Evolutionary conservation across 1,140 invertebrate species (phyloP).

Genomic region (Gonioctena quinquepunctata): DNA sequence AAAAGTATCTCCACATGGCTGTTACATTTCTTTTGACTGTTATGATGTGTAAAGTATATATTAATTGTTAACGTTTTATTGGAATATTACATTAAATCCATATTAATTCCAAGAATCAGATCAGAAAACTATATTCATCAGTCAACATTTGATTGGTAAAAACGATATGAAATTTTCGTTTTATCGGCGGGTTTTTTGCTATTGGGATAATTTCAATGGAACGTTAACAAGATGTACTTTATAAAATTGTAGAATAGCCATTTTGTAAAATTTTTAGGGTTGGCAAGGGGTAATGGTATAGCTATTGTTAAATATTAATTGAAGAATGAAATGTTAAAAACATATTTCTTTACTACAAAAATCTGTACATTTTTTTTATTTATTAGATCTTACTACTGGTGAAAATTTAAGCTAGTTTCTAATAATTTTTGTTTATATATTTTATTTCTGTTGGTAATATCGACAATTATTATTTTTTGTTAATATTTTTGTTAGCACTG

Average conservation of each 20-base stretch:
- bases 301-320: conserved; percentile 49
- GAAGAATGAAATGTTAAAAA: conserved; percentile 45
- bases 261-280: conserved; percentile 45
- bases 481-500: conserved; percentile 45
- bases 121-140: too few species aligned
- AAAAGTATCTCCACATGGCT: neutral
- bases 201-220: conserved; percentile 36
- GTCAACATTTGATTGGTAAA: too few species aligned
- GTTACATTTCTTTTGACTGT: neutral
- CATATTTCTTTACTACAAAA: conserved; percentile 39
- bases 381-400: conserved; percentile 52
- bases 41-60: neutral
- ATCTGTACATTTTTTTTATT: conserved; percentile 51
- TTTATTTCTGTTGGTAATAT: conserved; percentile 52
- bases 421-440: conserved; percentile 53
- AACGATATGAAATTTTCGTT: too few species aligned
- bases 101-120: too few species aligned
- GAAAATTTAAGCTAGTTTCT: conserved; percentile 51
- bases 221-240: conserved; percentile 35
- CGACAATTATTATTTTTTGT: conserved; percentile 41
- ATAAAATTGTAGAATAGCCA: conserved; percentile 43
- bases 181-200: too few species aligned
- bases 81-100: too few species aligned
- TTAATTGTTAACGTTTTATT: neutral
- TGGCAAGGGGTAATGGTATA: conserved; percentile 48